Percentiles rank a stretch among this genome's conserved stretches.
phyloP scores from a whole-genome alignment of 2,888 invertebrate genomes.

The Oxyteleia sp. region DNA sequence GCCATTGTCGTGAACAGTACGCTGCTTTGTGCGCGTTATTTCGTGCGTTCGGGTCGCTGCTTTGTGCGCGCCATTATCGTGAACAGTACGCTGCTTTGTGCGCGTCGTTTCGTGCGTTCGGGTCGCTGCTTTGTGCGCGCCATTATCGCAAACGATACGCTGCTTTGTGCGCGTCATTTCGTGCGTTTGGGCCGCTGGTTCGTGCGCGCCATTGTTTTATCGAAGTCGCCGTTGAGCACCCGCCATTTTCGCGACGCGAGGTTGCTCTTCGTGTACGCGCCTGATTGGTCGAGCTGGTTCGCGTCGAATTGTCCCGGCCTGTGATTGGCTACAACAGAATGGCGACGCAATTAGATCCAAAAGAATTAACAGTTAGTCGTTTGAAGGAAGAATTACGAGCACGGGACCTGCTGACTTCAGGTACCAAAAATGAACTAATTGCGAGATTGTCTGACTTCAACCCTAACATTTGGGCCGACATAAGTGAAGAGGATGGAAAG shows the following conservation, averaged over 20 bases:
- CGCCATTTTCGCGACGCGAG: too few species aligned
- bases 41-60: not conserved
- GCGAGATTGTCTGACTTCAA: not conserved
- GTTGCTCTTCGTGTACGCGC: not conserved
- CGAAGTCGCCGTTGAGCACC: not conserved
- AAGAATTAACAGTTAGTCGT: not conserved
- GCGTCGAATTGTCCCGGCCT: not conserved
- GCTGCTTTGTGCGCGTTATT: conserved; percentile 7
- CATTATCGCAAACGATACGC: not conserved
- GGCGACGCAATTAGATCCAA: not conserved
- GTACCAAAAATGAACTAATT: conserved; percentile 27
- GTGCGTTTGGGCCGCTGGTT: not conserved
- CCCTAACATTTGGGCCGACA: conserved; percentile 4
- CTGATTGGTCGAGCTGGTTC: not conserved
- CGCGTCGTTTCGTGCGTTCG: not conserved
- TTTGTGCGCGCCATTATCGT: conserved; percentile 7
- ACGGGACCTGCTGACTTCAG: conserved; percentile 7
- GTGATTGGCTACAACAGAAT: not conserved
- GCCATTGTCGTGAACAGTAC: not conserved
- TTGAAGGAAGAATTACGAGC: conserved; percentile 7
- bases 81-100: not conserved
- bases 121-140: not conserved
- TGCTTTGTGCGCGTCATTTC: not conserved
- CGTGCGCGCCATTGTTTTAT: not conserved
- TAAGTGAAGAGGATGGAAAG: not conserved